Evolutionary conservation across 2,797 vertebrate genomes (phyloP).

Genomic region (Rhinella marina): DNA sequence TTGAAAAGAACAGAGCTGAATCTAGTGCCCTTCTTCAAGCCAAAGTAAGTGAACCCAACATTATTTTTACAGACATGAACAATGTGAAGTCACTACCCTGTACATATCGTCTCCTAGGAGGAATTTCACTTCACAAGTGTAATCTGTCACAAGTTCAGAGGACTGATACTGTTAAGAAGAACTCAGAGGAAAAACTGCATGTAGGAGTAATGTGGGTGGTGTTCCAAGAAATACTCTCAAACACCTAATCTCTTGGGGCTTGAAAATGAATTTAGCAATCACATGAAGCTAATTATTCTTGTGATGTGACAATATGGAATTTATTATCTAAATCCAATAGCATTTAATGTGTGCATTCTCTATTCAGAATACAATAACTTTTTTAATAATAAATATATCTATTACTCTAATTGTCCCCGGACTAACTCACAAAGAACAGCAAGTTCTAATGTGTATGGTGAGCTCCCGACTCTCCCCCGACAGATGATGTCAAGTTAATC

Average conservation of each 20-base stretch:
- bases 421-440: no score
- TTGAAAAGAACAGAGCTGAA: slow-evolving; percentile 84
- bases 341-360: not conserved
- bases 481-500: not conserved
- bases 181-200: not conserved
- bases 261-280: slow-evolving; percentile 3
- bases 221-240: not conserved
- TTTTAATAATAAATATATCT: not conserved
- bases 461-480: no score
- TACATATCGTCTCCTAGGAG: not conserved
- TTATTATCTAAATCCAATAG: not conserved
- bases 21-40: slow-evolving; percentile 81
- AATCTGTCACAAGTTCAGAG: not conserved
- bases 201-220: slow-evolving; percentile 3
- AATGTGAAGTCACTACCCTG: not conserved
- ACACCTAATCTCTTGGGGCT: not conserved
- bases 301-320: not conserved
- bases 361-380: not conserved
- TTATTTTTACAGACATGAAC: not conserved
- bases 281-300: not conserved
- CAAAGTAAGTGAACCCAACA: slow-evolving; percentile 77
- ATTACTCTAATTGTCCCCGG: no score
- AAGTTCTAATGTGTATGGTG: no score
- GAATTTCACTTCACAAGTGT: not conserved
- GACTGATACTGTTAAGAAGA: not conserved